Percentiles rank a stretch among this genome's conserved stretches.
phyloP scores from a whole-genome alignment of 2,888 invertebrate species.

The Acrocyrtus sp. region DNA sequence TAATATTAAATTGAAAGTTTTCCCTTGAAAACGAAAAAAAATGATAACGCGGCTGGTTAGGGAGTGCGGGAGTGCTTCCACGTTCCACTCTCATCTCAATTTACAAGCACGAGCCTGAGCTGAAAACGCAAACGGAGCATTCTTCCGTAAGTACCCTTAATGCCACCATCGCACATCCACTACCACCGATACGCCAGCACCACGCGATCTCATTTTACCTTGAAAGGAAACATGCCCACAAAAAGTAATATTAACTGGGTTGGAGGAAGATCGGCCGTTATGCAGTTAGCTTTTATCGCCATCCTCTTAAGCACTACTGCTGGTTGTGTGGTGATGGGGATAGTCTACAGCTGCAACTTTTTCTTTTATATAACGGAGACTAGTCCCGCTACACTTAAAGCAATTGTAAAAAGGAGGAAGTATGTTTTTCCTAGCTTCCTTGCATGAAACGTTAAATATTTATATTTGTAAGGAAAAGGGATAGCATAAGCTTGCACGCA shows the following conservation, averaged over 20 bases:
- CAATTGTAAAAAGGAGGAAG: neutral
- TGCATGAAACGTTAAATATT: too few relatives aligned
- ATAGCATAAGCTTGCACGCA: conserved; percentile 9
- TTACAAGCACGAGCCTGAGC: too few relatives aligned
- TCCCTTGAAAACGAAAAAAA: conserved; percentile 19
- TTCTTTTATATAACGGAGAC: neutral
- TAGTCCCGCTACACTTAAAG: neutral
- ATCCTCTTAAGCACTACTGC: neutral
- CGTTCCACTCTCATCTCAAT: neutral
- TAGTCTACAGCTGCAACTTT: neutral
- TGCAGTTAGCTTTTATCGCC: neutral
- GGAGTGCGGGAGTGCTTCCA: conserved; percentile 7
- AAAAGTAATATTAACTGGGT: neutral
- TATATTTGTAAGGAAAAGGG: conserved; percentile 7
- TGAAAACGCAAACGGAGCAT: too few relatives aligned
- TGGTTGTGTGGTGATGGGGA: neutral
- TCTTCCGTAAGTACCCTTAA: too few relatives aligned
- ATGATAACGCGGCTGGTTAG: too few relatives aligned
- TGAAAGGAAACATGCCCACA: conserved; percentile 1
- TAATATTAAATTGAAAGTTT: conserved; percentile 33
- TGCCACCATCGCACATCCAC: too few relatives aligned
- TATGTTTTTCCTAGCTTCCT: too few relatives aligned
- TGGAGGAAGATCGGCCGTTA: neutral
- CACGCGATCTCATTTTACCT: conserved; percentile 19
- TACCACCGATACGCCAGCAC: too few relatives aligned